A percentile compares a stretch with the other conserved stretches of the same genome.
Conservation (phyloP, 2,797 vertebrate species). For the Pyrocephalus nanus region DNA sequence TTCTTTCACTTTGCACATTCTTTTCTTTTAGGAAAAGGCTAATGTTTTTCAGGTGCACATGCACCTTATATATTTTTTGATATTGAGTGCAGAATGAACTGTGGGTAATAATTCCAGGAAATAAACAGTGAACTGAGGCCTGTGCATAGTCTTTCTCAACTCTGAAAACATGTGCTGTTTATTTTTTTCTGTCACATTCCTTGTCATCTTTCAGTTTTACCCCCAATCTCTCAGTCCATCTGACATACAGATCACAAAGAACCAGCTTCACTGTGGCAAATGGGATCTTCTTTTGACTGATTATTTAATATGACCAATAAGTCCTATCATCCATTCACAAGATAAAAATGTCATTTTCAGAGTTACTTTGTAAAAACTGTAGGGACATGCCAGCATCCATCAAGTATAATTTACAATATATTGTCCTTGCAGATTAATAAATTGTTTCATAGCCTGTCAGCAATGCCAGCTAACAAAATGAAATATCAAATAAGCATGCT, state of each 20-base stretch:
- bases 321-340: not conserved
- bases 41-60: not conserved
- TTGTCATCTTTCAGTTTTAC: not conserved
- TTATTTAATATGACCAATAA: not conserved
- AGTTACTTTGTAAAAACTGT: not conserved
- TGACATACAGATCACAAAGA: not conserved
- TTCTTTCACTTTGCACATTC: not conserved
- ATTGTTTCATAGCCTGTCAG: not conserved
- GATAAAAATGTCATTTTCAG: not conserved
- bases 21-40: not conserved
- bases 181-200: not conserved
- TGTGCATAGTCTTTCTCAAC: not conserved
- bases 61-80: not conserved
- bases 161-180: not conserved
- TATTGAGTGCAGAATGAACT: not conserved
- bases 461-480: not conserved
- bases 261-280: not conserved
- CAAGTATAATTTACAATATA: not conserved
- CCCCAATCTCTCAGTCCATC: not conserved
- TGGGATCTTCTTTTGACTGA: not conserved
- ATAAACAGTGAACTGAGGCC: not conserved
- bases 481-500: not conserved
- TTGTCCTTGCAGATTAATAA: not conserved
- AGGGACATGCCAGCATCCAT: not conserved
- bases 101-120: not conserved